Base-by-base conservation (phyloP, 2,888 invertebrate genomes). In the Drosophila nigricruria region DNA sequence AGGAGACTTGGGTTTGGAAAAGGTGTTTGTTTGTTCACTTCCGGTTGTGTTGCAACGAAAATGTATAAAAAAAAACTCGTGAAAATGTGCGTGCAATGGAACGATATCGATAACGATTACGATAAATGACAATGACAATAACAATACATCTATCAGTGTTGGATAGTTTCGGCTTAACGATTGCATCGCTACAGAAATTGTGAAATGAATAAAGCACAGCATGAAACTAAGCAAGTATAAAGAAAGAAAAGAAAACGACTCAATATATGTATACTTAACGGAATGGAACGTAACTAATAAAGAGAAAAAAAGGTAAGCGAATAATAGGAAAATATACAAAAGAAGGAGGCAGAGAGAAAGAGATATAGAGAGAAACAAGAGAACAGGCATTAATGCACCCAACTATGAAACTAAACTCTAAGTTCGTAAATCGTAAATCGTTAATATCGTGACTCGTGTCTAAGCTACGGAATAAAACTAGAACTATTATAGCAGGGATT, bases 31-130 rank as follows among this genome's bases (percentile, higher is more conserved):
- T 54, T 40, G 30, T 67, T 57, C 49, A 49, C 27, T 62, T 66
- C 9, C 50, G 54, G 38, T 53, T 53, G 45, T 75, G 73, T 71
- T 47, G 38, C 40, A 75, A 54, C 16, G 27, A 47, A 45, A 43
- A 62, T 62, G 38, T 59, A 14, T 45, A 32, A 25, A 10, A 60
- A 40, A 52, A 50, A 38, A 40, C n/a, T 59, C 23, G 32, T 52
- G 64, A 27, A 47, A 65, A 69, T 77, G 76, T 70, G 79, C 77
- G 80, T 77, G 77, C 77, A 79, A 66, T 69, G 79, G 50, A 52
- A 79, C 75, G 74, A 67, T 66, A 73, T 30, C 73, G 38, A 38
- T 38, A 18, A 52, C 50, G 52, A 52, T 36, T 10, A 38, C 53
- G 53, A 53, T 36, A 53, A 53, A 53, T 53, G 53, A 18, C 30